Evolutionary conservation across 2,113 vertebrate species (phyloP), one percentile per base, ranked within the genome.

Genomic region (Catagonus wagneri): DNA sequence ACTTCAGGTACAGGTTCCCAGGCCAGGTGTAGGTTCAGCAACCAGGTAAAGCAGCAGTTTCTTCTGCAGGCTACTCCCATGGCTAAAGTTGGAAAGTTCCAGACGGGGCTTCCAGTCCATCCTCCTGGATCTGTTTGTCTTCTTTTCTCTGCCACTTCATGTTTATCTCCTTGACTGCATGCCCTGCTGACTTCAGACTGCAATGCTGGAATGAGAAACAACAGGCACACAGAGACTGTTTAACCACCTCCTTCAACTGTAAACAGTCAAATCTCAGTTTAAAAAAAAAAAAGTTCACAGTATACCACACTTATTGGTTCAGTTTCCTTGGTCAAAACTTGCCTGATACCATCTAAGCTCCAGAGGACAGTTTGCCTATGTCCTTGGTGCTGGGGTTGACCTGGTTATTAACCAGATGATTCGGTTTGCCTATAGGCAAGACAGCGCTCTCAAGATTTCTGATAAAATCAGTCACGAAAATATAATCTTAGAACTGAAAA

Each of bases 391-490:
- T 66, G 65, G 14, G 29, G 4, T 79, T 80, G 75, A 83, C 29
- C 44, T 80, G 9, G 50, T 72, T 90, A 66, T 85, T 85, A 84
- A 88, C 34, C 22, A 87, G 6, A 52, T 92, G 36, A 71, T 63
- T 58, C 76, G 69, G 76, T 44, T 44, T 44, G 8, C 44, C 44
- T 56, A 81, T 23, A 92, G 16, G 27, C 52, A 95, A 81, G 89
- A 94, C 36, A 32, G n/a, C 63, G 10, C 61, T 68, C 25, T 58
- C 63, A 84, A 96, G n/a, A 84, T 87, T 79, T 88, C 65, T 68
- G 50, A 93, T 85, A 68, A 76, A 58, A 92, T 66, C 66, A 92
- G 60, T 76, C 61, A 78, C 34, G 25, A 85, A 96, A 93, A 92
- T 50, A 75, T 22, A 89, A 74, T 68, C 69, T 34, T 74, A 80